phyloP scores from a whole-genome alignment of 2,797 vertebrate genomes.

The Myoxocephalus aenaeus region DNA sequence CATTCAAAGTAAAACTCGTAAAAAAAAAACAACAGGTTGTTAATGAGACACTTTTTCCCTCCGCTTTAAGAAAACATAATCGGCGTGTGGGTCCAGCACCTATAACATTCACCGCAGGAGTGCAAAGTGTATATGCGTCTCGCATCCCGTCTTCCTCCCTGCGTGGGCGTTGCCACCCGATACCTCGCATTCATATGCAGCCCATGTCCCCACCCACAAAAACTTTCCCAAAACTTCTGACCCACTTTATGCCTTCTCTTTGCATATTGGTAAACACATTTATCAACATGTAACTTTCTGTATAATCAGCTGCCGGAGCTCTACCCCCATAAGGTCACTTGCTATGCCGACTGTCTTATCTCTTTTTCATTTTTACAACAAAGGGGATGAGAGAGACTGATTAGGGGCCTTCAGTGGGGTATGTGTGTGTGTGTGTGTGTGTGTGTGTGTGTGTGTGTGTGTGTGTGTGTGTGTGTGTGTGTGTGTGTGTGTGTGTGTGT shows the following conservation, averaged over 20 bases:
- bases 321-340: slow-evolving; percentile 69
- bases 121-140: neutral
- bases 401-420: slow-evolving; percentile 58
- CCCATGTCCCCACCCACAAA: slow-evolving; percentile 29
- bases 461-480: slow-evolving; percentile 15
- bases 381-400: slow-evolving; percentile 69
- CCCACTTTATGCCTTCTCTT: slow-evolving; percentile 71
- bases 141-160: slow-evolving; percentile 3
- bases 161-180: slow-evolving; percentile 35
- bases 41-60: neutral
- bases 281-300: slow-evolving; percentile 70
- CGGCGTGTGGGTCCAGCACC: neutral
- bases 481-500: slow-evolving; percentile 2
- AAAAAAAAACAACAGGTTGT: slow-evolving; percentile 1
- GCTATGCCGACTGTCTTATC: slow-evolving; percentile 64
- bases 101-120: neutral
- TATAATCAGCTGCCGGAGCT: slow-evolving; percentile 70
- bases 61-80: neutral
- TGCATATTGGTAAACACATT: slow-evolving; percentile 76
- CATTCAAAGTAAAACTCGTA: neutral
- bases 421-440: slow-evolving; percentile 4
- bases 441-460: slow-evolving; percentile 4
- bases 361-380: slow-evolving; percentile 67
- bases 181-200: slow-evolving; percentile 50
- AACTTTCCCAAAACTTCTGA: slow-evolving; percentile 70